These are phyloP conservation scores for Phengaris alcon DNA, from an alignment of 2,888 invertebrate genomes.

Conservation along the genomic window DNA sequence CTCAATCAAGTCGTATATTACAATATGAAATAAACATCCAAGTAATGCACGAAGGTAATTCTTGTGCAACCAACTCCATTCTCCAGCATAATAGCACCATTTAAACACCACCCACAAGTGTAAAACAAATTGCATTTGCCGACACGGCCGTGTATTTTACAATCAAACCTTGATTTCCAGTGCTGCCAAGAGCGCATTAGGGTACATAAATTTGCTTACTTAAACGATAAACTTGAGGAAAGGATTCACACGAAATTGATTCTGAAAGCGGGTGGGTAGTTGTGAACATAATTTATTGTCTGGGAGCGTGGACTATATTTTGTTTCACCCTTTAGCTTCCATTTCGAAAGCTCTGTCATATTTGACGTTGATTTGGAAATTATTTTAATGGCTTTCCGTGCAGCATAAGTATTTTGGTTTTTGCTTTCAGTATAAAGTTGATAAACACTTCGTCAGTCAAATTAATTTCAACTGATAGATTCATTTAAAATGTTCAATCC, in stretches of 20 bases:
- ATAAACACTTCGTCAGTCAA: background rate
- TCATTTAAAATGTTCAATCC: no score
- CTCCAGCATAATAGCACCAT: constrained; percentile 68
- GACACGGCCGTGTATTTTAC: constrained; percentile 70
- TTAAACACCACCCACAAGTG: constrained; percentile 75
- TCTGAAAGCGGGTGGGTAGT: constrained; percentile 55
- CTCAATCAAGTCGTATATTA: constrained; percentile 36
- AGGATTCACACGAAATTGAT: constrained; percentile 60
- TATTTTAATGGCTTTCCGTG: background rate
- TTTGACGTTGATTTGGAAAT: constrained; percentile 22
- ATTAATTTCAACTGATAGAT: no score
- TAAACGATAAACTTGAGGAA: constrained; percentile 65
- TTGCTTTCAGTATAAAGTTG: background rate
- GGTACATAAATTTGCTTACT: constrained; percentile 70
- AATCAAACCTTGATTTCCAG: constrained; percentile 75
- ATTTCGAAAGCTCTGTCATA: constrained; percentile 34
- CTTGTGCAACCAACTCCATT: constrained; percentile 67
- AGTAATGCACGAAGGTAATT: constrained; percentile 57
- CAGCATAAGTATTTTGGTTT: constrained; percentile 5
- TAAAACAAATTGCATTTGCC: constrained; percentile 72
- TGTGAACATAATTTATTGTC: constrained; percentile 61
- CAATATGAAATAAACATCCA: constrained; percentile 41
- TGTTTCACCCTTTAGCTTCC: constrained; percentile 40
- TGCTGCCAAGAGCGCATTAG: constrained; percentile 68
- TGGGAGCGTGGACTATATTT: constrained; percentile 36